Evolutionary conservation across 2,113 vertebrate species (phyloP).

Genomic region (Tragelaphus buxtoni): DNA sequence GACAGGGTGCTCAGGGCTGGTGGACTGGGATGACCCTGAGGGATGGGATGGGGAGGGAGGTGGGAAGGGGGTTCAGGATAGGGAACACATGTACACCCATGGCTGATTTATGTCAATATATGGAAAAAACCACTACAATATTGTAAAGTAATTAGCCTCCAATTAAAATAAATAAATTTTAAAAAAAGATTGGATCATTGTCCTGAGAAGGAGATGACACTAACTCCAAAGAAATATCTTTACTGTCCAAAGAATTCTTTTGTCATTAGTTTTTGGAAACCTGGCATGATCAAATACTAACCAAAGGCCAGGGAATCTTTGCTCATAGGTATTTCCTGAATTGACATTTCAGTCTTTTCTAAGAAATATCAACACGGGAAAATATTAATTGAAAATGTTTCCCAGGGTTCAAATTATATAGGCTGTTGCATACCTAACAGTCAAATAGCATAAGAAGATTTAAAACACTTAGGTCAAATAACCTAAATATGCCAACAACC

Average conservation of each 20-base stretch:
- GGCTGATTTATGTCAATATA: neutral
- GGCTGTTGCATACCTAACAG: neutral
- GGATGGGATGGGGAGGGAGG: neutral
- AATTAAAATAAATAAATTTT: neutral
- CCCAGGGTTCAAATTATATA: neutral
- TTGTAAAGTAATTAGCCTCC: neutral
- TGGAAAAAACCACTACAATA: neutral
- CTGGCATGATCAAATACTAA: conserved; percentile 12
- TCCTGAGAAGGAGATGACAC: conserved; percentile 47
- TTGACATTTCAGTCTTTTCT: conserved; percentile 56
- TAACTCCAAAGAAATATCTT: conserved; percentile 50
- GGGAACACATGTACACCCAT: neutral
- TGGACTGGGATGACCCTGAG: neutral
- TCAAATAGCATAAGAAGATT: neutral
- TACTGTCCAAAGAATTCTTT: neutral
- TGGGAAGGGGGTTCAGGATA: neutral
- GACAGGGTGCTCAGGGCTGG: neutral
- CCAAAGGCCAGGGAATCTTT: neutral
- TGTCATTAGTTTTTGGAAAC: neutral
- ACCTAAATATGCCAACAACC: neutral
- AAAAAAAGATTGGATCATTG: conserved; percentile 65
- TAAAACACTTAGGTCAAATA: neutral
- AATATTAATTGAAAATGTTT: neutral
- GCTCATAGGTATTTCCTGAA: conserved; percentile 34
- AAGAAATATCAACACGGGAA: neutral